These are phyloP conservation scores for Amphipoea lucens DNA, from an alignment of 2,888 invertebrate genomes.

Conservation along the genomic window DNA sequence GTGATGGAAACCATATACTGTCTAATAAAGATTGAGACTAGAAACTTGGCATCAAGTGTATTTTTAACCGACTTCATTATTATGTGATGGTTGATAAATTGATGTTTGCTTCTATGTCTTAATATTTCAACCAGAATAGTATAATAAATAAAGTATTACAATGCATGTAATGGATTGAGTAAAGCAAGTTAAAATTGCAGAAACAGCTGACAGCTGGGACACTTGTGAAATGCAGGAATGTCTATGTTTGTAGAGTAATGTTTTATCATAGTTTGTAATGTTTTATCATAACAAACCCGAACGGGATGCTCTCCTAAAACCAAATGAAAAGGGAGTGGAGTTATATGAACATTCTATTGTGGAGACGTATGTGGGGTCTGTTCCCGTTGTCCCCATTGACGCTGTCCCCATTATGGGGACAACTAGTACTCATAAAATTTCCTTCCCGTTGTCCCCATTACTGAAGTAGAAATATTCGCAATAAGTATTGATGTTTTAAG, in stretches of 20 bases:
- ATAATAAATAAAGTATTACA: neutral
- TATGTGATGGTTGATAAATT: slow-evolving; percentile 20
- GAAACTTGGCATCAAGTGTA: slow-evolving; percentile 22
- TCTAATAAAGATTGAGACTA: slow-evolving; percentile 30
- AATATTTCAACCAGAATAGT: neutral
- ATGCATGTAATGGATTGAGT: neutral
- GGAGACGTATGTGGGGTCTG: neutral
- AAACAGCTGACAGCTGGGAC: neutral
- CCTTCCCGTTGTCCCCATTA: too few relatives aligned
- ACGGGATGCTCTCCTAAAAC: neutral
- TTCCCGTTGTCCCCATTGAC: too few relatives aligned
- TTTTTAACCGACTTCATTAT: slow-evolving; percentile 4
- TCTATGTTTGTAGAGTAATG: neutral
- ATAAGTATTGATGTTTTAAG: neutral
- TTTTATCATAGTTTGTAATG: neutral
- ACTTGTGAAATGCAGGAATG: neutral
- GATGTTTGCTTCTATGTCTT: neutral
- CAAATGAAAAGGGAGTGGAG: neutral
- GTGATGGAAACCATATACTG: slow-evolving; percentile 36
- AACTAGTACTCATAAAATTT: too few relatives aligned
- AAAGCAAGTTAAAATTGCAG: neutral
- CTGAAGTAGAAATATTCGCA: neutral
- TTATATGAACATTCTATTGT: neutral
- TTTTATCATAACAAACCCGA: neutral
- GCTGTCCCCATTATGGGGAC: too few relatives aligned